phyloP scores from a whole-genome alignment of 2,797 vertebrate species.

The Galaxias olidus region DNA sequence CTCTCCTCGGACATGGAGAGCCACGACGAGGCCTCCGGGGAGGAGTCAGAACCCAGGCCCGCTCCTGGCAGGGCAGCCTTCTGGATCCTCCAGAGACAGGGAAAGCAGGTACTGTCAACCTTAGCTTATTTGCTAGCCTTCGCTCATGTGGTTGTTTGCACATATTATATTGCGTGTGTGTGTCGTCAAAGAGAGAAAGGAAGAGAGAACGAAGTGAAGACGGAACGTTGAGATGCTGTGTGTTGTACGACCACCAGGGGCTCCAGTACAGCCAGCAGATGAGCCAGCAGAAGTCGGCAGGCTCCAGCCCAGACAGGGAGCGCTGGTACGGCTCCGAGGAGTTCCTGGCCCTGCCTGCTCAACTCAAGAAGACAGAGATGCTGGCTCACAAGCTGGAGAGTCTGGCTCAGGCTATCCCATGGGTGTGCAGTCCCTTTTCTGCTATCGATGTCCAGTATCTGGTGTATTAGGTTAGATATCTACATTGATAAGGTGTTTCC shows the following conservation, averaged over 20 bases:
- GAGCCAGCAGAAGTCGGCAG: slow-evolving; percentile 8
- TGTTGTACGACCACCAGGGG: neutral
- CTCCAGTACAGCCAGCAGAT: neutral
- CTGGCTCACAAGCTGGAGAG: slow-evolving; percentile 89
- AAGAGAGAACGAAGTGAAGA: too few species aligned
- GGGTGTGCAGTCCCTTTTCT: slow-evolving; percentile 39
- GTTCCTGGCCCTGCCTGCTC: slow-evolving; percentile 92
- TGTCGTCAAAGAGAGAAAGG: neutral
- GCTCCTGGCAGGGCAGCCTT: slow-evolving; percentile 26
- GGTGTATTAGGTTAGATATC: neutral
- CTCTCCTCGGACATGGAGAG: slow-evolving; percentile 53
- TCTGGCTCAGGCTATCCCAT: slow-evolving; percentile 78
- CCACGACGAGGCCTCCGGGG: slow-evolving; percentile 39
- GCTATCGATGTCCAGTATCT: neutral
- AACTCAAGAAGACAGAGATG: slow-evolving; percentile 91
- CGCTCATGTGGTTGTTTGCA: neutral
- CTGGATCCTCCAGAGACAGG: slow-evolving; percentile 52
- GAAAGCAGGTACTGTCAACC: slow-evolving; percentile 35
- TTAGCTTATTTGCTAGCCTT: neutral
- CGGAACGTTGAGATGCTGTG: too few species aligned
- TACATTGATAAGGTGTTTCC: too few species aligned
- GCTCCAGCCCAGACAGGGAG: slow-evolving; percentile 39
- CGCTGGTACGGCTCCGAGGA: slow-evolving; percentile 96
- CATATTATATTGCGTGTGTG: neutral
- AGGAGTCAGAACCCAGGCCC: too few species aligned